Percentiles rank a stretch among this genome's conserved stretches.
Conservation (phyloP, 2,797 vertebrate genomes). For the Tinamus major region DNA sequence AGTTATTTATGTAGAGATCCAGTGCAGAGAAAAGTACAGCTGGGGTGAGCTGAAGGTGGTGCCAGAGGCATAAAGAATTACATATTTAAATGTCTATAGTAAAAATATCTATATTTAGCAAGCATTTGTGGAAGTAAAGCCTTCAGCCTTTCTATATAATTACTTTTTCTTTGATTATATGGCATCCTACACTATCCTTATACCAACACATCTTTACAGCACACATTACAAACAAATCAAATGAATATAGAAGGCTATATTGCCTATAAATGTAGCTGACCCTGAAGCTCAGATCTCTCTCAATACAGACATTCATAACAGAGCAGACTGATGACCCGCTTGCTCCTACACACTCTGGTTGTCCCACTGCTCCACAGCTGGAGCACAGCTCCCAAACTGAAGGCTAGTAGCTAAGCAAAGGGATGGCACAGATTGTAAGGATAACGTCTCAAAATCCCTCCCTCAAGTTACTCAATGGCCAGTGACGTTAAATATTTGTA, state of each 20-base stretch:
- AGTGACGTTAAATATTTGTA: background rate
- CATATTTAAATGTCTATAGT: background rate
- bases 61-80: background rate
- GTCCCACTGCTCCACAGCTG: background rate
- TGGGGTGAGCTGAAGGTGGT: background rate
- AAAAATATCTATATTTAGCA: background rate
- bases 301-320: background rate
- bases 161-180: conserved; percentile 14
- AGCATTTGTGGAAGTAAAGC: conserved; percentile 9
- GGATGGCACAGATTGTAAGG: background rate
- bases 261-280: background rate
- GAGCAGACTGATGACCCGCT: background rate
- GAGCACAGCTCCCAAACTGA: background rate
- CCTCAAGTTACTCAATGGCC: background rate
- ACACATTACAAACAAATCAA: background rate
- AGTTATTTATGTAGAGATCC: conserved; percentile 19
- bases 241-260: background rate
- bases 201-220: background rate
- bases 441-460: background rate
- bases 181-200: background rate
- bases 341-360: background rate
- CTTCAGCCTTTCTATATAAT: background rate
- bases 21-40: background rate
- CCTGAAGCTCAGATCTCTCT: background rate
- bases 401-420: background rate